Percentiles rank a stretch among this genome's conserved stretches.
Evolutionary conservation across 2,888 invertebrate genomes (phyloP).

Genomic region (Pandemis cinnamomeana): DNA sequence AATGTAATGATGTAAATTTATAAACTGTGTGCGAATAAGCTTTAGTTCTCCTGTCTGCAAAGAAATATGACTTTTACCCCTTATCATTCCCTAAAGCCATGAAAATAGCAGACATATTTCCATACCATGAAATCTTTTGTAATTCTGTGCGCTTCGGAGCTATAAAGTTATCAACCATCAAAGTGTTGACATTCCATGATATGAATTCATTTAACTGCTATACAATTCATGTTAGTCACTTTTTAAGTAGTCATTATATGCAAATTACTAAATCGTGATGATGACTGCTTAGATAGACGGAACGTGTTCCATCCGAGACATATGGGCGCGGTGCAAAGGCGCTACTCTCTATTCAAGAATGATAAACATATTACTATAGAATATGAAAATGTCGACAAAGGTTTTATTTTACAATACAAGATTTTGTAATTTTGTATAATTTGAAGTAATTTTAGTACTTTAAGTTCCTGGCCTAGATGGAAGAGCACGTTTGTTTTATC

Average conservation of each 20-base stretch:
- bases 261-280: slow-evolving; percentile 71
- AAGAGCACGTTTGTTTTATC: too few relatives aligned
- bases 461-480: too few relatives aligned
- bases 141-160: slow-evolving; percentile 26
- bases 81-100: not conserved
- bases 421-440: too few relatives aligned
- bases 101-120: slow-evolving; percentile 7
- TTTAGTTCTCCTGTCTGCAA: not conserved
- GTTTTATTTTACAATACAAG: not conserved
- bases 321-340: slow-evolving; percentile 11
- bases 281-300: slow-evolving; percentile 65
- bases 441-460: too few relatives aligned
- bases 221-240: slow-evolving; percentile 68
- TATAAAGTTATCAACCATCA: slow-evolving; percentile 65
- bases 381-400: not conserved
- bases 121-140: slow-evolving; percentile 1
- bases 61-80: not conserved
- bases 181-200: slow-evolving; percentile 69
- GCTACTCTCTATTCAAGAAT: slow-evolving; percentile 11
- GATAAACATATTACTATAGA: not conserved
- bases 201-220: slow-evolving; percentile 62
- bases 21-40: not conserved
- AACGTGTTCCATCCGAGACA: slow-evolving; percentile 56
- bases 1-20: not conserved
- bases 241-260: slow-evolving; percentile 79